Conservation (phyloP, 2,888 invertebrate species). For the Ormia ochracea region DNA sequence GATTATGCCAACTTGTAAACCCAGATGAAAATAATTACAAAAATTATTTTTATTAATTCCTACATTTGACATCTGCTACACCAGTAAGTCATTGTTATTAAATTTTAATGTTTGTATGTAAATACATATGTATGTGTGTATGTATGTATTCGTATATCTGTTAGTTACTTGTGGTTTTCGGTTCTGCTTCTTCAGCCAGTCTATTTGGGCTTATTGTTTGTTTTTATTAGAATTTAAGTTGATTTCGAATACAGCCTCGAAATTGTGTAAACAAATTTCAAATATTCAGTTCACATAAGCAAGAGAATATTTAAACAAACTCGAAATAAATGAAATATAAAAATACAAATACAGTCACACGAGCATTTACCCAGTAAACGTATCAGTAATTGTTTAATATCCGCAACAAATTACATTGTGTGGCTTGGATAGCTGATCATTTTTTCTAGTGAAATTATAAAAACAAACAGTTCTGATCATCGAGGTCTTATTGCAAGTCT, state of each 20-base stretch:
- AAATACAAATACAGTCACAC: not conserved
- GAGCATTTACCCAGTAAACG: not conserved
- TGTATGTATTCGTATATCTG: no score
- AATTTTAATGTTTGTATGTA: not conserved
- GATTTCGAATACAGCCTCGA: slow-evolving; percentile 33
- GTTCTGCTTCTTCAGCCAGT: not conserved
- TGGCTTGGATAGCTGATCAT: no score
- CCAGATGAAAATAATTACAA: no score
- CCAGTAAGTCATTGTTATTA: not conserved
- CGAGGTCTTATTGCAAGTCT: no score
- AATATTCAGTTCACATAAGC: slow-evolving; percentile 12
- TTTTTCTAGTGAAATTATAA: no score
- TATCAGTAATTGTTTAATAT: not conserved
- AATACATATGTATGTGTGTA: not conserved
- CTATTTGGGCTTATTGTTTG: slow-evolving; percentile 10
- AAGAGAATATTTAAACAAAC: no score
- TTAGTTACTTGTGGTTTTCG: slow-evolving; percentile 8
- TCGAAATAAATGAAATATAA: not conserved
- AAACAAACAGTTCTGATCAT: no score
- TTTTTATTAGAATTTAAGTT: slow-evolving; percentile 30
- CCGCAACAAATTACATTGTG: no score
- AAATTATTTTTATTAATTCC: no score
- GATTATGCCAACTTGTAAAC: no score
- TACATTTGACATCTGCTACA: no score
- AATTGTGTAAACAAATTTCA: slow-evolving; percentile 39